Conservation (phyloP, 2,888 invertebrate species). For the Fissipunctia ypsillon region DNA sequence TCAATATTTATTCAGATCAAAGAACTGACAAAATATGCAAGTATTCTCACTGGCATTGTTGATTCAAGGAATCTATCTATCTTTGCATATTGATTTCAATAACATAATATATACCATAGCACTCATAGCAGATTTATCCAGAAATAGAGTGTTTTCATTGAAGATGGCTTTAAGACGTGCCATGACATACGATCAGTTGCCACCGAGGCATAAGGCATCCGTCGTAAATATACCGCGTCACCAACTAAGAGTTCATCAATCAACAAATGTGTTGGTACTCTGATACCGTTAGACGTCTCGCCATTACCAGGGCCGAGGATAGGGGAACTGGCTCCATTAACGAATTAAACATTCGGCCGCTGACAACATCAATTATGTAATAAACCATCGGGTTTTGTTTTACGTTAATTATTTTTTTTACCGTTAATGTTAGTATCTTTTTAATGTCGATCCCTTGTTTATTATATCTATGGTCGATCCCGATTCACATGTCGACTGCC, state of each 20-base stretch:
- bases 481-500: slow-evolving; percentile 20
- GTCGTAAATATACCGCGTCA: slow-evolving; percentile 59
- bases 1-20: slow-evolving; percentile 33
- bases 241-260: slow-evolving; percentile 69
- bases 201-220: slow-evolving; percentile 48
- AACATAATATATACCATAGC: slow-evolving; percentile 7
- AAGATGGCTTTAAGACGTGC: slow-evolving; percentile 56
- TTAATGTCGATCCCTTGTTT: slow-evolving; percentile 38
- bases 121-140: slow-evolving; percentile 45
- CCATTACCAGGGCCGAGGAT: slow-evolving; percentile 67
- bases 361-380: slow-evolving; percentile 71
- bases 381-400: slow-evolving; percentile 68
- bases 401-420: slow-evolving; percentile 70
- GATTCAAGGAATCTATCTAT: slow-evolving; percentile 14
- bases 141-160: slow-evolving; percentile 40
- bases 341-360: slow-evolving; percentile 70
- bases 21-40: slow-evolving; percentile 46
- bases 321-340: slow-evolving; percentile 72
- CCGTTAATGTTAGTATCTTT: slow-evolving; percentile 67
- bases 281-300: slow-evolving; percentile 71
- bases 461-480: slow-evolving; percentile 24
- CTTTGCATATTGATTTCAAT: slow-evolving; percentile 39
- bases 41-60: slow-evolving; percentile 25
- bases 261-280: slow-evolving; percentile 66
- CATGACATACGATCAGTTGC: slow-evolving; percentile 55